phyloP scores from a whole-genome alignment of 2,888 invertebrate genomes.

The Embidobia sp. region DNA sequence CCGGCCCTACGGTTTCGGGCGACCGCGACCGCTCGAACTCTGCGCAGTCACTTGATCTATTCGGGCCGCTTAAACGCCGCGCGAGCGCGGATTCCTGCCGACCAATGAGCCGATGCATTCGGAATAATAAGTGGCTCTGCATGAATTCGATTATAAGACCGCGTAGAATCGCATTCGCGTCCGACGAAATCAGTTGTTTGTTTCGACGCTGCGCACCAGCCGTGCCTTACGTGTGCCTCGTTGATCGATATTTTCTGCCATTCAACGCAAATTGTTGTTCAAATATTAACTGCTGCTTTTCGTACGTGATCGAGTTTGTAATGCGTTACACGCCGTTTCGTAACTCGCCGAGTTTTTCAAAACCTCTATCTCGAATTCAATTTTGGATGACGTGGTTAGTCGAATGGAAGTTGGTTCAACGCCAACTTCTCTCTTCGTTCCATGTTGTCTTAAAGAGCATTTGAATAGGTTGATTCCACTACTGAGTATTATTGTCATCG shows the following conservation, averaged over 20 bases:
- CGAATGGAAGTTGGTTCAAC: no score
- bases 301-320: no score
- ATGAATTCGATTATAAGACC: slow-evolving; percentile 28
- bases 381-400: no score
- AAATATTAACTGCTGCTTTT: no score
- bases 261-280: neutral
- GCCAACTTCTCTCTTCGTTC: no score
- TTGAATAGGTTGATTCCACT: no score
- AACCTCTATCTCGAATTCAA: no score
- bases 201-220: slow-evolving; percentile 3
- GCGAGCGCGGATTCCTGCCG: slow-evolving; percentile 14
- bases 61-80: neutral
- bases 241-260: neutral
- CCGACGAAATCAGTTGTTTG: slow-evolving; percentile 12
- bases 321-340: no score
- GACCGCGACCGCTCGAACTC: slow-evolving; percentile 48
- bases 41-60: slow-evolving; percentile 15
- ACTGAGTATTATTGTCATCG: no score
- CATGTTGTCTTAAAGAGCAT: no score
- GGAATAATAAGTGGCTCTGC: slow-evolving; percentile 43
- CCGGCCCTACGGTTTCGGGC: slow-evolving; percentile 60
- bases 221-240: no score
- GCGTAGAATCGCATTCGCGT: slow-evolving; percentile 34
- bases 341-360: no score
- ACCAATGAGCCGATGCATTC: slow-evolving; percentile 42